These are phyloP conservation scores for Benitochromis conjunctus DNA, from an alignment of 2,113 vertebrate species.

Conservation along the genomic window DNA sequence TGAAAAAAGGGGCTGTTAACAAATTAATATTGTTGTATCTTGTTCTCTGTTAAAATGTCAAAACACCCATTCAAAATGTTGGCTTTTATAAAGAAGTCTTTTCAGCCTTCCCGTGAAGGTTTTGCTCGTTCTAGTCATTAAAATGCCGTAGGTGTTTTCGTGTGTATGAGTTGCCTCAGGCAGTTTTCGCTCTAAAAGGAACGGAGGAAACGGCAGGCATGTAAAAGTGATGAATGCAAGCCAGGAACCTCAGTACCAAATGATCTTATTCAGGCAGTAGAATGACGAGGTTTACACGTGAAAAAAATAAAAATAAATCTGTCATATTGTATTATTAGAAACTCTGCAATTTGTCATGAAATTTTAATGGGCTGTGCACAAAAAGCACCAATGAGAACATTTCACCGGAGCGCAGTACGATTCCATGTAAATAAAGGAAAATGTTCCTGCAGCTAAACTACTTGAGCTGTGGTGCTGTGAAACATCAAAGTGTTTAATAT, in stretches of 20 bases:
- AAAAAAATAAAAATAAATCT: neutral
- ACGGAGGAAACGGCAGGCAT: neutral
- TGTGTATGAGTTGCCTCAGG: neutral
- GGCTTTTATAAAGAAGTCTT: neutral
- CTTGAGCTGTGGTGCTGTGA: neutral
- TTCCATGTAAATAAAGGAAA: slow-evolving; percentile 21
- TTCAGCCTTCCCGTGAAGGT: neutral
- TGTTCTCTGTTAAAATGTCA: neutral
- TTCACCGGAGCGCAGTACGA: neutral
- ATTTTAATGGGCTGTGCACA: neutral
- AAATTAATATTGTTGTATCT: neutral
- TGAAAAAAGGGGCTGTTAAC: neutral
- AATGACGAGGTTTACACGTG: neutral
- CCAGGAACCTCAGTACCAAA: neutral
- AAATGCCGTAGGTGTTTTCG: neutral
- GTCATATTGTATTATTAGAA: neutral
- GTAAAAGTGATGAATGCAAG: neutral
- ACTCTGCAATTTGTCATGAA: neutral
- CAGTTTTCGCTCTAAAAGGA: neutral
- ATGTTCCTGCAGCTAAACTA: slow-evolving; percentile 15
- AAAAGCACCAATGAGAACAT: neutral
- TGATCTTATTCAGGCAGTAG: neutral
- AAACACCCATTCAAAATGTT: neutral
- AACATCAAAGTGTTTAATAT: slow-evolving; percentile 54
- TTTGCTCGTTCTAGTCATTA: neutral